Base-by-base conservation (phyloP, 2,113 vertebrate genomes). In the Varanus salvator region DNA sequence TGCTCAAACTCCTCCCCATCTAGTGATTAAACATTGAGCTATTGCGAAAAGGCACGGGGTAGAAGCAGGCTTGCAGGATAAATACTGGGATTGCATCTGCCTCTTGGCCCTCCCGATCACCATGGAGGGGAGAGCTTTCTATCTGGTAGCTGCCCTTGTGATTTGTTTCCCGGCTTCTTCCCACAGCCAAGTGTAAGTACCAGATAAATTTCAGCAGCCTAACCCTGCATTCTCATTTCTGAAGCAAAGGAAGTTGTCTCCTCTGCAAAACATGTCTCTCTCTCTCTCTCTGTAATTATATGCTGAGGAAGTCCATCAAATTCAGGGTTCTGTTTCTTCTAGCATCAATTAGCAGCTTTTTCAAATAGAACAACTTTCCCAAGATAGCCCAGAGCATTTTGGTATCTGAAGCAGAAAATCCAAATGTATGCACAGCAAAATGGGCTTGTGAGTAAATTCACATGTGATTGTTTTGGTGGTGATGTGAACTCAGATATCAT, bases 171-270 rank as follows among this genome's bases (percentile, higher is more conserved):
- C 93, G 0, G 72, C 85, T 27, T 78, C 83, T 14, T 90, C 86
- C n/a, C 84, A 80, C 15, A 88, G 93, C 29, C 8, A 69, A 44
- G 92, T 95, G 95, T 96, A 89, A 96, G 96, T 96, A 94, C 52
- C 34, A 57, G 4, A 29, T 23, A 17, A 11, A 34, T 34, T 29
- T 87, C 48, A 71, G 44, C 11, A 25, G 38, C 6, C 5, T 14
- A 31, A 25, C 11, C 75, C 15, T 8, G 57, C 7, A 27, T 3
- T 80, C 38, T 44, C 38, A 44, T 44, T 44, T 44, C 38, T 44
- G 38, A 44, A 44, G 3, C 38, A 44, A 44, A 44, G 38, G 38
- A 44, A 44, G 38, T 1, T 44, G 38, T 44, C 38, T 44, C 38
- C 38, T 44, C 38, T 44, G 38, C 2, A 44, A 44, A 44, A 44